Base-by-base conservation (phyloP, 2,113 vertebrate species). In the Lathamus discolor region DNA sequence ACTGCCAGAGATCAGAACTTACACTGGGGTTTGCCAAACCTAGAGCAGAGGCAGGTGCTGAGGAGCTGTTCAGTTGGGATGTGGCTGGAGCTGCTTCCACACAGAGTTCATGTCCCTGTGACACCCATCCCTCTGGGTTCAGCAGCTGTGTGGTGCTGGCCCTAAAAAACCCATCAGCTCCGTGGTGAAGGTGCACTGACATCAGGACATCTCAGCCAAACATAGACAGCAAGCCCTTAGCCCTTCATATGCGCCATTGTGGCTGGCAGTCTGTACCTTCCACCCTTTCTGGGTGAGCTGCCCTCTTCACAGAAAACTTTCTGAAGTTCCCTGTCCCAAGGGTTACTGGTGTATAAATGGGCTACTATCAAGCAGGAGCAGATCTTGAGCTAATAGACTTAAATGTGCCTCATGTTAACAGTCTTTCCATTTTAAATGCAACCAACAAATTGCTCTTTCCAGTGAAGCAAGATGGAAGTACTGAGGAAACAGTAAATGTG, bases 221-320 rank as follows among this genome's bases (percentile, higher is more conserved):
- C 24, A 7, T 4, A 17, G 14, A 27, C 5, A 31, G 35, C 25
- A 35, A 37, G 9, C 7, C 22, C 23, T 20, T 11, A 10, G 61
- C 22, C 35, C 15, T 7, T 17, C 2, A 0, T 6, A 6, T 1
- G 2, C 10, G 33, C 13, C 3, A 2, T 33, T n/a, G 37, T 24
- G 15, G 10, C 18, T 4, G 17, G 20, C 4, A 3, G 7, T 9
- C 9, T 23, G 17, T 3, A 14, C 33, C 20, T 33, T 59, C 33
- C 33, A 35, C 33, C 5, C 31, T 19, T n/a, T 6, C 37, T 23
- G 29, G 15, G 12, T 23, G 8, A 43, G 19, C 43, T 13, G 39
- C 17, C 22, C 7, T 28, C 70, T 22, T 51, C 28, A 13, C 0
- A 1, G 44, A 43, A 54, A 83, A 17, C 28, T 22, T 59, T 6